A percentile compares a stretch with the other conserved stretches of the same genome.
Evolutionary conservation across 2,797 vertebrate species (phyloP).

Genomic region (Smutsia temminckii): DNA sequence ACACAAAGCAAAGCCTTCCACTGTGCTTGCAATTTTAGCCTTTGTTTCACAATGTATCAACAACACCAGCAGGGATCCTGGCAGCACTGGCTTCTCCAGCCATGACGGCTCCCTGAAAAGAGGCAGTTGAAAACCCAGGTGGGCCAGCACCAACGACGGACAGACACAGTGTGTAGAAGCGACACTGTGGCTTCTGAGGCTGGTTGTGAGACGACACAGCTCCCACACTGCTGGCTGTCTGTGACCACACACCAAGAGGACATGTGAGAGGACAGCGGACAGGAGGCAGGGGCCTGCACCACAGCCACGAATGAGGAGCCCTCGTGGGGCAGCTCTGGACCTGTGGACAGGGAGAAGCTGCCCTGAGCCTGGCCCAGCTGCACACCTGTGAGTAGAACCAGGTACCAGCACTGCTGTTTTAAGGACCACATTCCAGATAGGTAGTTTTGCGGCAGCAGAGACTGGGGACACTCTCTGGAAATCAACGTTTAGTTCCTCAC

Average conservation of each 20-base stretch:
- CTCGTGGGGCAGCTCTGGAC: neutral
- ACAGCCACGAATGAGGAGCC: neutral
- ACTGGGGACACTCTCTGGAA: neutral
- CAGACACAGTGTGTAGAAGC: neutral
- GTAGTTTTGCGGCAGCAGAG: neutral
- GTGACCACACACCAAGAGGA: neutral
- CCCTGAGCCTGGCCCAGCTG: neutral
- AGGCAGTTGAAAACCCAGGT: neutral
- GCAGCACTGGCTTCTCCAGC: neutral
- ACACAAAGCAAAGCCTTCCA: neutral
- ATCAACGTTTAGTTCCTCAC: neutral
- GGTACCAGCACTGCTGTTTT: no score
- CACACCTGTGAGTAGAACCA: neutral
- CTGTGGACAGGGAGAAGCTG: no score
- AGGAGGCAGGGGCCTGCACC: no score
- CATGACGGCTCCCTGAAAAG: neutral
- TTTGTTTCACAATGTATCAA: neutral
- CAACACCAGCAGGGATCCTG: neutral
- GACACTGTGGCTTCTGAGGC: fast-evolving
- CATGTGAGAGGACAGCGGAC: neutral
- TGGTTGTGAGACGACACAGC: neutral
- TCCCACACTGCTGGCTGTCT: neutral
- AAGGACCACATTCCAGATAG: neutral
- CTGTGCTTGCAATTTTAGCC: neutral
- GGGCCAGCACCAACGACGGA: no score